Evolutionary conservation across 2,888 invertebrate genomes (phyloP).

Genomic region (Atethmia centrago): DNA sequence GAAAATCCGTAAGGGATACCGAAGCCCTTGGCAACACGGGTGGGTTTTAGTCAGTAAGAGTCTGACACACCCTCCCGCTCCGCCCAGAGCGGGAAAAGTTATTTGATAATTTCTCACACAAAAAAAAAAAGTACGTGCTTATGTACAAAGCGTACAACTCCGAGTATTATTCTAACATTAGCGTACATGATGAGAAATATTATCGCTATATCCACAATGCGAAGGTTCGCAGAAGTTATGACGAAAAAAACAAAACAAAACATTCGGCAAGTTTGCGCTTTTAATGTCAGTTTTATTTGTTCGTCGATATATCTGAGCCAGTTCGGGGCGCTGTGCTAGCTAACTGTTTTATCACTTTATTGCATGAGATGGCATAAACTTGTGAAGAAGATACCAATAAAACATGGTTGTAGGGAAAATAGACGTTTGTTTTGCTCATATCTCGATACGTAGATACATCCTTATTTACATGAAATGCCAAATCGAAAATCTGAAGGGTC

Average conservation of each 20-base stretch:
- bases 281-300: constrained; percentile 88
- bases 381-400: constrained; percentile 83
- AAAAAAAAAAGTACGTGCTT: too few species aligned
- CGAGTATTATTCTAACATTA: constrained; percentile 65
- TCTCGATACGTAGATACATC: constrained; percentile 27
- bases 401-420: constrained; percentile 82
- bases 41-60: too few species aligned
- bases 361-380: constrained; percentile 88
- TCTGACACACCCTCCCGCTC: too few species aligned
- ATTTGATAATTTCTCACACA: too few species aligned
- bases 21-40: too few species aligned
- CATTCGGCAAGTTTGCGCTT: constrained; percentile 85
- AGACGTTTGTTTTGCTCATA: constrained; percentile 65
- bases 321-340: constrained; percentile 83
- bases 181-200: constrained; percentile 69
- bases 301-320: constrained; percentile 86
- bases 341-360: constrained; percentile 91
- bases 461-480: constrained; percentile 31
- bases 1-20: too few species aligned
- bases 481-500: constrained; percentile 56
- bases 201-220: constrained; percentile 70
- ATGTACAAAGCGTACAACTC: constrained; percentile 42
- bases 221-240: constrained; percentile 73
- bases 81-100: too few species aligned
- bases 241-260: constrained; percentile 85